Conservation (phyloP, 2,888 invertebrate species). For the Didymodactylos carnosus region DNA sequence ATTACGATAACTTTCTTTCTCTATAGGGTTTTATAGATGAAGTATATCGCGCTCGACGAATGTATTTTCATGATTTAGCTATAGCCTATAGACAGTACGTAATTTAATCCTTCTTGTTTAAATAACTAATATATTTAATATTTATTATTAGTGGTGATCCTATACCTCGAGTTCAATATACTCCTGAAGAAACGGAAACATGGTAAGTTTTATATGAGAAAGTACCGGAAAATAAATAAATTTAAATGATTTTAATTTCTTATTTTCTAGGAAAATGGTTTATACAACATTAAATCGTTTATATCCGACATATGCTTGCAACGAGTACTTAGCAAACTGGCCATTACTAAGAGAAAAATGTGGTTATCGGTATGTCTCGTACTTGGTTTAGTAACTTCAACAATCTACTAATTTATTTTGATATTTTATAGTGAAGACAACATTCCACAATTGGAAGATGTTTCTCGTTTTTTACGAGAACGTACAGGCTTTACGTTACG, state of each 20-base stretch:
- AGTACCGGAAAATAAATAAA: too few relatives aligned
- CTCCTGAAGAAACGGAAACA: conserved; percentile 62
- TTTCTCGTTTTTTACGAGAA: conserved; percentile 62
- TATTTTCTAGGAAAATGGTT: conserved; percentile 41
- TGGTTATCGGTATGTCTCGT: conserved; percentile 25
- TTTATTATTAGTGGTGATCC: conserved; percentile 55
- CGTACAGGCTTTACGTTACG: conserved; percentile 74
- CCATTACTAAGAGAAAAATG: conserved; percentile 60
- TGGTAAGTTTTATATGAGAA: conserved; percentile 39
- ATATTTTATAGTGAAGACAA: conserved; percentile 51
- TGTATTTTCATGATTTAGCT: conserved; percentile 83
- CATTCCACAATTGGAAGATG: conserved; percentile 72
- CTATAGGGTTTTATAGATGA: conserved; percentile 62
- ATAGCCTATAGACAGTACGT: conserved; percentile 70
- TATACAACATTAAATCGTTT: conserved; percentile 63
- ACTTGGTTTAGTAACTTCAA: neutral
- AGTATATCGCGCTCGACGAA: conserved; percentile 61
- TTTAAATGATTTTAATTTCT: too few relatives aligned
- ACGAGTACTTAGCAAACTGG: conserved; percentile 87
- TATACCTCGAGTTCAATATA: conserved; percentile 73
- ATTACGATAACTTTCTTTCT: conserved; percentile 15
- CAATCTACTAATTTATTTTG: too few relatives aligned
- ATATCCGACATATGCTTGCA: conserved; percentile 84
- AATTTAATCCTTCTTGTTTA: neutral
- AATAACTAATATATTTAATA: too few relatives aligned